Percentiles rank a stretch among this genome's conserved stretches.
Conservation (phyloP, 2,888 invertebrate genomes). For the Amblyjoppa fuscipennis region DNA sequence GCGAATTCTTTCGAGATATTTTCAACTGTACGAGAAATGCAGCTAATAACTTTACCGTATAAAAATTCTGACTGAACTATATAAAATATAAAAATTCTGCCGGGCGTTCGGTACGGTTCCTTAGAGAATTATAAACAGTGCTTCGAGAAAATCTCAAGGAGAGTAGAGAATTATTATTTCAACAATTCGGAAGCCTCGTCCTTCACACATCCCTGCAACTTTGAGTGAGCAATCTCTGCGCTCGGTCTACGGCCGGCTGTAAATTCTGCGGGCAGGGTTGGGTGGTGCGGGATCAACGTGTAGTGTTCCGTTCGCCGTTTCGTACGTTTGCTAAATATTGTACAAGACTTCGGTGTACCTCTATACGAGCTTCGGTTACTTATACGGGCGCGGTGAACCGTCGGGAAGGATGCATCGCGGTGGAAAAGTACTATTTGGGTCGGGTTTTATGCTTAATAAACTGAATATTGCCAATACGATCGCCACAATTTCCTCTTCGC, state of each 20-base stretch:
- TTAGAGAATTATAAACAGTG: neutral
- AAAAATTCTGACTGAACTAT: neutral
- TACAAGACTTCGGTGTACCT: slow-evolving; percentile 52
- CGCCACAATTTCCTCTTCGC: neutral
- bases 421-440: slow-evolving; percentile 41
- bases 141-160: neutral
- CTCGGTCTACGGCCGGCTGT: slow-evolving; percentile 64
- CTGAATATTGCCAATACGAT: neutral
- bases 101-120: neutral
- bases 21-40: no score
- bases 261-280: slow-evolving; percentile 54
- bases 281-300: slow-evolving; percentile 35
- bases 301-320: slow-evolving; percentile 67
- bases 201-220: slow-evolving; percentile 72
- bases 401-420: slow-evolving; percentile 35
- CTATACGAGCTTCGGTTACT: slow-evolving; percentile 1
- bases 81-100: no score
- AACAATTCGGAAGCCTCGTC: slow-evolving; percentile 52
- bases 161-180: slow-evolving; percentile 8
- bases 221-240: slow-evolving; percentile 76
- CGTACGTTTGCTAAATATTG: slow-evolving; percentile 71
- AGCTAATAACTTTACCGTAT: no score
- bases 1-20: no score
- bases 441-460: slow-evolving; percentile 49
- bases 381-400: neutral